Percentiles rank a stretch among this genome's conserved stretches.
Evolutionary conservation across 2,888 invertebrate genomes (phyloP).

Genomic region (Nomada goodeniana): DNA sequence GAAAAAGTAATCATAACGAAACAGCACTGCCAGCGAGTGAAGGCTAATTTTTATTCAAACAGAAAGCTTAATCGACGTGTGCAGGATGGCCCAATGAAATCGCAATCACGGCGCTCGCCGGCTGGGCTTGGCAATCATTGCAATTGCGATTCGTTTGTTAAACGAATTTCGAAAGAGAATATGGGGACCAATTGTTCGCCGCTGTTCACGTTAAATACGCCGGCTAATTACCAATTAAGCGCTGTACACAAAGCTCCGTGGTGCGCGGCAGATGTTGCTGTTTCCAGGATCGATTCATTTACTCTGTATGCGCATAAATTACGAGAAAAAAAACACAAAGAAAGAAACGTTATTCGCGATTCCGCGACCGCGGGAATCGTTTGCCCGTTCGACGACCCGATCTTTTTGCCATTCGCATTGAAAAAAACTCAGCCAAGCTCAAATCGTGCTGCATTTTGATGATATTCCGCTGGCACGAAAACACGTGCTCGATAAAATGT

Average conservation of each 20-base stretch:
- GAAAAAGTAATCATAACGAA: background rate
- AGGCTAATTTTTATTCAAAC: slow-evolving; percentile 53
- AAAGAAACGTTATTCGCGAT: slow-evolving; percentile 13
- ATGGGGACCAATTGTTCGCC: slow-evolving; percentile 52
- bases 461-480: background rate
- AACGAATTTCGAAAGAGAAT: slow-evolving; percentile 68
- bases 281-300: slow-evolving; percentile 61
- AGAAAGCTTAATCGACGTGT: slow-evolving; percentile 58
- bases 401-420: background rate
- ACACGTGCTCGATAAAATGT: slow-evolving; percentile 20
- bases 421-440: background rate
- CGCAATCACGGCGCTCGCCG: slow-evolving; percentile 51
- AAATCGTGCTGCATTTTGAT: slow-evolving; percentile 4
- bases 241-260: slow-evolving; percentile 57
- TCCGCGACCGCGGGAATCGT: background rate
- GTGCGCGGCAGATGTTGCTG: slow-evolving; percentile 47
- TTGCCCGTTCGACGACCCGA: background rate
- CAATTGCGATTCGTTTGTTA: slow-evolving; percentile 65
- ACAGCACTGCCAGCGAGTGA: background rate
- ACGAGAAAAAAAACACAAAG: slow-evolving; percentile 2
- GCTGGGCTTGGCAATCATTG: slow-evolving; percentile 60
- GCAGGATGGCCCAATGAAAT: slow-evolving; percentile 59
- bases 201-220: slow-evolving; percentile 68
- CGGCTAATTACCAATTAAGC: slow-evolving; percentile 71
- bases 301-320: slow-evolving; percentile 61